Base-by-base conservation (phyloP, 2,797 vertebrate species). In the Dryobates pubescens region DNA sequence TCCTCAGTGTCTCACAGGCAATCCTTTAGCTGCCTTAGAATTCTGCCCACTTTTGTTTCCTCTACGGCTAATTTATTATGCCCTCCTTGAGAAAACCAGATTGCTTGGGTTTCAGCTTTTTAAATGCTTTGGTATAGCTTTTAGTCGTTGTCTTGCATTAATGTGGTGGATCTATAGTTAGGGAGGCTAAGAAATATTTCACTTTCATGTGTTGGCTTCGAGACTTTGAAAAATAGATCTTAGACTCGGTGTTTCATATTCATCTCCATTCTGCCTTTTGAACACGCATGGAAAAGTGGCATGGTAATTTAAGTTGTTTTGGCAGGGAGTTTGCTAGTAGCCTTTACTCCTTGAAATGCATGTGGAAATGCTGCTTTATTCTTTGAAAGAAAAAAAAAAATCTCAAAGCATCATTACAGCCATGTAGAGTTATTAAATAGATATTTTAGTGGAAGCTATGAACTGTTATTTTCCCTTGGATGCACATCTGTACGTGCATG, bases 41-140 rank as follows among this genome's bases (percentile, higher is more conserved):
- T 97, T 96, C 96, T 89, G 96, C 96, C 95, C 91, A 94, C 93
- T 96, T 95, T 96, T 94, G 92, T 97, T 97, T 97, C 94, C 95
- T 96, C 93, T 91, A 89, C 82, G 90, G 92, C 83, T 96, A 95
- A 97, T 97, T 97, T 97, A 97, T 97, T 96, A 97, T 94, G 69
- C 89, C n/a, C 85, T 97, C 93, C 93, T 96, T 92, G 96, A 97
- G 93, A 95, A 96, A 97, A 97, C 78, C 89, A 91, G 82, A 89
- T 88, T 95, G 86, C 96, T 97, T 93, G 95, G 82, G 94, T 96
- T 96, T 94, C 84, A 93, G 94, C 83, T 94, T 95, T 43, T 96
- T 96, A 97, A 97, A 96, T 88, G 90, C 86, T 95, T 94, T 93
- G 77, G 86, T 96, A 93, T 92, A 41, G 12, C 94, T 95, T 96